Evolutionary conservation across 2,113 vertebrate species (phyloP).

Genomic region (Oxyura jamaicensis): DNA sequence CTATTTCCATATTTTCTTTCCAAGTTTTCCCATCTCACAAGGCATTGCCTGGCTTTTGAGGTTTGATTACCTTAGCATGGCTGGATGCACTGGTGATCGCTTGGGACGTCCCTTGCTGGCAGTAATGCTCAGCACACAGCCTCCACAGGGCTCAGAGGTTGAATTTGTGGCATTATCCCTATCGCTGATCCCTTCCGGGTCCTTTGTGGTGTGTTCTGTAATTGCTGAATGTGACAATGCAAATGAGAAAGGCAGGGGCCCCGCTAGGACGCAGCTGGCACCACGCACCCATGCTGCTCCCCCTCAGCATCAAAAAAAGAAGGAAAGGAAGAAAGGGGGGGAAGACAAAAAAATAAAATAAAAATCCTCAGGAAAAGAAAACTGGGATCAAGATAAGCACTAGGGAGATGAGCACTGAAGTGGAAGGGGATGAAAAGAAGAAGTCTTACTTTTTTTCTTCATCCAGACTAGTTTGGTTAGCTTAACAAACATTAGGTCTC

Average conservation of each 20-base stretch:
- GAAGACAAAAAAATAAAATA: not conserved
- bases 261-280: not conserved
- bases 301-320: not conserved
- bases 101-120: not conserved
- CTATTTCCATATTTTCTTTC: not conserved
- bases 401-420: constrained; percentile 33
- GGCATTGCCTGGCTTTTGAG: not conserved
- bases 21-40: not conserved
- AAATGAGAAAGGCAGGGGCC: not conserved
- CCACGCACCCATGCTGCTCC: not conserved
- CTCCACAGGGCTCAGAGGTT: fast-evolving
- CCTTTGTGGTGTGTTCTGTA: not conserved
- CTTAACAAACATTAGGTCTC: constrained; percentile 50
- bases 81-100: fast-evolving
- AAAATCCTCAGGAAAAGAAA: not conserved
- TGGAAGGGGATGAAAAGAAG: constrained; percentile 51
- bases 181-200: not conserved
- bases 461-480: constrained; percentile 48
- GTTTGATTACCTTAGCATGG: not conserved
- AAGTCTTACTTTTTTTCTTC: constrained; percentile 24
- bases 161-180: fast-evolving
- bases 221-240: not conserved
- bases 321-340: not conserved
- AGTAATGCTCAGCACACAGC: fast-evolving
- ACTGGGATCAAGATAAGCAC: constrained; percentile 30